Percentiles rank a stretch among this genome's conserved stretches.
These are phyloP conservation scores for Ramphastos sulfuratus DNA, from an alignment of 2,113 vertebrate species.

Conservation along the genomic window DNA sequence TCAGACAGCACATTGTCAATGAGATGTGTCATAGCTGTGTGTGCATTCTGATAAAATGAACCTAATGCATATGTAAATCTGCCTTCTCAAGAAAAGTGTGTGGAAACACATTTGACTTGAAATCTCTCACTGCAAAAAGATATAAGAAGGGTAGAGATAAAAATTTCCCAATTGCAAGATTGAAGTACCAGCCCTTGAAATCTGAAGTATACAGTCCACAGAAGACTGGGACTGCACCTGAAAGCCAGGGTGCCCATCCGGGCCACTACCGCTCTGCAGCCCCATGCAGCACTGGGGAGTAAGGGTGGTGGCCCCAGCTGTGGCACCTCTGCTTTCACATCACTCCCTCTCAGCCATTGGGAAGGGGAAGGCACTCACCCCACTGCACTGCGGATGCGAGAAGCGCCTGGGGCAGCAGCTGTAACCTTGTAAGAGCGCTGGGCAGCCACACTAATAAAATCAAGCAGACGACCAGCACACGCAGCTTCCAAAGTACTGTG, in stretches of 20 bases:
- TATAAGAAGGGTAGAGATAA: conserved; percentile 43
- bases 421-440: neutral
- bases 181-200: neutral
- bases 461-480: neutral
- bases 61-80: conserved; percentile 77
- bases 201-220: neutral
- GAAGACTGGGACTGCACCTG: accelerated
- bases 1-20: conserved; percentile 70
- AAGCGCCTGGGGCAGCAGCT: neutral
- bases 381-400: accelerated
- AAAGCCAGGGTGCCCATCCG: accelerated
- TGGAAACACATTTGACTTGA: conserved; percentile 68
- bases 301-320: neutral
- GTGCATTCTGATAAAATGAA: conserved; percentile 72
- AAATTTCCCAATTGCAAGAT: conserved; percentile 29
- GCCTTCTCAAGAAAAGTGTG: conserved; percentile 68
- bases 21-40: conserved; percentile 71
- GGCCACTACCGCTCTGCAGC: accelerated
- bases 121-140: conserved; percentile 58
- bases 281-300: accelerated
- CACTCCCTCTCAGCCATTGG: accelerated
- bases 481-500: neutral
- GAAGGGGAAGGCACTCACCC: neutral
- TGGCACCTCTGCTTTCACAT: neutral
- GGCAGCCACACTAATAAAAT: neutral